Base-by-base conservation (phyloP, 2,797 vertebrate species). In the Scomberomorus guttatus region DNA sequence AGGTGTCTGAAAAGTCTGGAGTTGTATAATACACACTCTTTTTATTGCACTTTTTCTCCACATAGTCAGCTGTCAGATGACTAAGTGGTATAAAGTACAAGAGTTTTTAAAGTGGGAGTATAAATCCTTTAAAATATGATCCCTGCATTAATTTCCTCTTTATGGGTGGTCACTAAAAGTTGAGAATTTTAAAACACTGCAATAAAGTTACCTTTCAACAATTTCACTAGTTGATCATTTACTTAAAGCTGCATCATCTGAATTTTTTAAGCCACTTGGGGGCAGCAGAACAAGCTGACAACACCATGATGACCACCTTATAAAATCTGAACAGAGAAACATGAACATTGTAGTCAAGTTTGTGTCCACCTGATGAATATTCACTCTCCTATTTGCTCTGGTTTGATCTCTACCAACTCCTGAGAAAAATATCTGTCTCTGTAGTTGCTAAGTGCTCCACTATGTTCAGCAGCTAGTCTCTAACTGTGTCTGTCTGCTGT, bases 51-150 rank as follows among this genome's bases (percentile, higher is more conserved):
- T 20, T 66, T 32, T 54, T 60, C 67, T 73, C 17, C 52, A 52
- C 7, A 55, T 13, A 34, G 11, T 55, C 39, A 51, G 24, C 9
- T 52, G 63, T 67, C 64, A 84, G 69, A 64, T 85, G 73, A 80
- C 68, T n/a, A 3, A 12, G n/a, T 15, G 17, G 34, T 27, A n/a
- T 68, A 39, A 79, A 73, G 37, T 75, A 20, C 65, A 72, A 6
- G 0, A 20, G 0, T 29, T 5, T 0, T 22, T 48, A 42, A 14
- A 50, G 34, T 17, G 51, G 2, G 27, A 46, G 6, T 66, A 22
- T 6, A 0, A 42, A 14, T 17, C 34, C 25, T n/a, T 27, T 1
- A 17, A 32, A 44, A n/a, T 15, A 0, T 54, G 13, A 58, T 22
- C 13, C 17, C 27, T 59, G 55, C 24, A 12, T 55, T 73, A 25